Base-by-base conservation (phyloP, 2,113 vertebrate species). In the Dipodomys ordii region DNA sequence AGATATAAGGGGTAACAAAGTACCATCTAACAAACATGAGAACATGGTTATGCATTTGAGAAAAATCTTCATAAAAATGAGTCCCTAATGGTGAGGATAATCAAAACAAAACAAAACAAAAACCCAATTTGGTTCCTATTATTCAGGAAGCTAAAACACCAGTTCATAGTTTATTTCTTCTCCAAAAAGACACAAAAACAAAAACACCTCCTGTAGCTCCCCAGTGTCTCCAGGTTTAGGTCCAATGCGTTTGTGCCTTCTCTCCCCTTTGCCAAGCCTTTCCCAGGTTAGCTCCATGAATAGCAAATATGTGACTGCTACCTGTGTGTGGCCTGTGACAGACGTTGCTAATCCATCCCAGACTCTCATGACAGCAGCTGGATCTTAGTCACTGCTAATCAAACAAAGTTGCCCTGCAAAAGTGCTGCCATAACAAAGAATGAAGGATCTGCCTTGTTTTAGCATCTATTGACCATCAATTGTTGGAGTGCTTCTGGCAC, bases 331-430 rank as follows among this genome's bases (percentile, higher is more conserved):
- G 23, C 20, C 87, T 39, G 6, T 46, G 60, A 22, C 77, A 96
- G 93, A 69, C 88, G 85, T 53, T 44, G 60, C 84, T 95, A 30
- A 78, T 87, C 84, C 2, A 84, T 69, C 84, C 30, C 78, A 81
- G 87, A 94, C 10, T 22, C 85, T 77, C 32, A 23, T 18, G 9
- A 22, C 6, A 27, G 8, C 19, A 39, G n/a, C 19, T 69, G 79
- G 80, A 18, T 15, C 53, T 32, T 16, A 60, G 78, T 22, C 35
- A 25, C 30, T 4, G 60, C 72, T 32, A 28, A 22, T 76, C 49
- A 39, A 74, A 67, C 27, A 19, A 62, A 86, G 64, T 1, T 91
- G 32, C 22, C 27, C 25, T 71, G 11, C 22, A 46, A 76, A 76
- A 16, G 30, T 62, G 57, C 39, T 39, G 39, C 39, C 39, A 39